Conservation (phyloP, 2,888 invertebrate genomes). For the Axea sp. region DNA sequence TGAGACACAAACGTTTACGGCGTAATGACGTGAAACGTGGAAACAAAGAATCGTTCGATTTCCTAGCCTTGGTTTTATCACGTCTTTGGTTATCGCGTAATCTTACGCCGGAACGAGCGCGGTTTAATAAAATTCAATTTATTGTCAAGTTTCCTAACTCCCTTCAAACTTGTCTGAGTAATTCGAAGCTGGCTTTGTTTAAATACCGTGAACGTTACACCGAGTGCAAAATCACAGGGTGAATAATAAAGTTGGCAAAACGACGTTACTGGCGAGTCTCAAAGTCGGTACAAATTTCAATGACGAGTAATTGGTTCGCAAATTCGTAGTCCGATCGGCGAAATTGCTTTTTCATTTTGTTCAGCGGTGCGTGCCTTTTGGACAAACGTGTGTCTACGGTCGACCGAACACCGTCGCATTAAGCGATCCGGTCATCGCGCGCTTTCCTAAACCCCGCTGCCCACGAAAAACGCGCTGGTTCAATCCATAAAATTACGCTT, state of each 20-base stretch:
- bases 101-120: conserved; percentile 1
- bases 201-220: no score
- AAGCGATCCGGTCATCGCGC: conserved; percentile 46
- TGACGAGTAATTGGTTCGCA: conserved; percentile 19
- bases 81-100: conserved; percentile 34
- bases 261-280: no score
- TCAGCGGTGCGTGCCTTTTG: conserved; percentile 41
- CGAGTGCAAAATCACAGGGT: no score
- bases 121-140: conserved; percentile 23
- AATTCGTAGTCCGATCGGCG: conserved; percentile 28
- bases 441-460: conserved; percentile 47
- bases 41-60: conserved; percentile 46
- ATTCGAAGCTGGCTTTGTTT: no score
- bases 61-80: conserved; percentile 51
- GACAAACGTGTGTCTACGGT: conserved; percentile 53
- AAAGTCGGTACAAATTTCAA: conserved; percentile 10
- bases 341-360: conserved; percentile 55
- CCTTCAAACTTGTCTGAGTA: no score
- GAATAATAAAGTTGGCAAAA: no score
- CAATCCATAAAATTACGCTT: conserved; percentile 25
- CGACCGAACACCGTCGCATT: conserved; percentile 40
- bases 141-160: neutral
- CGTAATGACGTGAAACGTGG: conserved; percentile 5
- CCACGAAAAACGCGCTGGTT: conserved; percentile 12
- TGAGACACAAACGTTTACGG: neutral